Base-by-base conservation (phyloP, 2,113 vertebrate genomes). In the Pantherophis guttatus region DNA sequence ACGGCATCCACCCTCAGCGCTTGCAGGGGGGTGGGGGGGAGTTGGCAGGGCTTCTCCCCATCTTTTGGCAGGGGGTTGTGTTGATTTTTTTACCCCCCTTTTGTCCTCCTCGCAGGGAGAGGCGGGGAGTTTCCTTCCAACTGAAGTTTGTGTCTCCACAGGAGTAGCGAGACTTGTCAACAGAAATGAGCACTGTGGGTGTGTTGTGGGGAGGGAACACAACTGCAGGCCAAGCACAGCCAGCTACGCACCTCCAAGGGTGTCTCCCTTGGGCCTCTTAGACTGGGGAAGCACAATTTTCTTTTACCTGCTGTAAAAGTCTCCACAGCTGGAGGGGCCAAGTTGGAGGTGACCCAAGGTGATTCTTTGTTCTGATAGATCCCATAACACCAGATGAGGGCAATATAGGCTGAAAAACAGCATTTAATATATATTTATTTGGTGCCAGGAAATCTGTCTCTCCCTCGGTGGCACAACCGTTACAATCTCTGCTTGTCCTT, bases 41-140 rank as follows among this genome's bases (percentile, higher is more conserved):
- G 5, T 59, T 91, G 81, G 24, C 95, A 24, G 9, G 17, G 29
- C 90, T 50, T 57, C 7, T 62, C 48, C 15, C 90, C 62, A 90
- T 94, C 93, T 95, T n/a, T 88, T 87, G 87, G 89, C 95, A 26
- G 90, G 94, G 92, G 91, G 93, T 90, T 93, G 23, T 57, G 24
- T 50, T 6, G 10, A 0, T 39, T n/a, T 0, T 6, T 6, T 94
- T 92, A 1, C 53, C 81, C 86, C 91, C 81, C 94, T 91, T 94
- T 81, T 33, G 29, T 70, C 65, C 12, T 70, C 29, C 29, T n/a
- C 0, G 5, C 62, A 91, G 13, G 55, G 33, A 26, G 92, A 96
- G 87, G 87, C 23, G 75, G 55, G 29, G 29, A n/a, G 29, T 70
- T 39, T 81, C 70, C 70, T 81, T 81, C 70, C 70, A 81, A 39